A percentile compares a stretch with the other conserved stretches of the same genome.
Evolutionary conservation across 2,113 vertebrate species (phyloP).

Genomic region (Psammodynastes pulverulentus): DNA sequence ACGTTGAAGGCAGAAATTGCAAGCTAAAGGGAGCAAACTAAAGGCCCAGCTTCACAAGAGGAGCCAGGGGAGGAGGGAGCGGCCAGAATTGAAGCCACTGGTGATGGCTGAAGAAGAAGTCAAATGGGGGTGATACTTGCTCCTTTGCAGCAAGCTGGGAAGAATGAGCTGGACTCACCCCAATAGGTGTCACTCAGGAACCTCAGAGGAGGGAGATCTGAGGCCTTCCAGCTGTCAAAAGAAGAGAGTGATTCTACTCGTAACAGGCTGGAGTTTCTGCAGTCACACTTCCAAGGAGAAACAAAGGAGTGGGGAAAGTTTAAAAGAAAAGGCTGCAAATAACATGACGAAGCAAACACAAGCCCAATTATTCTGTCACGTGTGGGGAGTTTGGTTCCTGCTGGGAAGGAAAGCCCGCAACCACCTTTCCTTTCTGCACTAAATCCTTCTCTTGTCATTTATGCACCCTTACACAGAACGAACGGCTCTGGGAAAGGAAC

Average conservation of each 20-base stretch:
- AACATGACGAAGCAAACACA: background rate
- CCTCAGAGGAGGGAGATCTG: background rate
- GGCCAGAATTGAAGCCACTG: background rate
- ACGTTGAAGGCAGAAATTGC: background rate
- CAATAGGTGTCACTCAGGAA: background rate
- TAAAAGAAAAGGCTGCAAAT: background rate
- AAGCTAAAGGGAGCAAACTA: background rate
- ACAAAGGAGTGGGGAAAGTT: background rate
- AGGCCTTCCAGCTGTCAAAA: background rate
- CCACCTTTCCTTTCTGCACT: background rate
- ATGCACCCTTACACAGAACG: background rate
- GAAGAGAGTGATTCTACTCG: background rate
- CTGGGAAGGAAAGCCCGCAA: background rate
- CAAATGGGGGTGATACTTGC: background rate
- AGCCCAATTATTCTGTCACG: background rate
- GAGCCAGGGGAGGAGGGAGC: background rate
- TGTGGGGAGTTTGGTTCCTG: background rate
- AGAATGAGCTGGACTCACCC: background rate
- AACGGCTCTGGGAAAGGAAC: background rate
- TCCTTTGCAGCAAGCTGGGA: background rate
- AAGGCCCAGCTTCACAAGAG: accelerated
- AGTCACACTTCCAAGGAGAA: background rate
- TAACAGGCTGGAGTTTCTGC: too few relatives aligned
- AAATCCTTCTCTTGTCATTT: background rate
- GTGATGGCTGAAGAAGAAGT: background rate